Evolutionary conservation across 2,888 invertebrate genomes (phyloP), one percentile per base, ranked within the genome.

Genomic region (Melolontha melolontha): DNA sequence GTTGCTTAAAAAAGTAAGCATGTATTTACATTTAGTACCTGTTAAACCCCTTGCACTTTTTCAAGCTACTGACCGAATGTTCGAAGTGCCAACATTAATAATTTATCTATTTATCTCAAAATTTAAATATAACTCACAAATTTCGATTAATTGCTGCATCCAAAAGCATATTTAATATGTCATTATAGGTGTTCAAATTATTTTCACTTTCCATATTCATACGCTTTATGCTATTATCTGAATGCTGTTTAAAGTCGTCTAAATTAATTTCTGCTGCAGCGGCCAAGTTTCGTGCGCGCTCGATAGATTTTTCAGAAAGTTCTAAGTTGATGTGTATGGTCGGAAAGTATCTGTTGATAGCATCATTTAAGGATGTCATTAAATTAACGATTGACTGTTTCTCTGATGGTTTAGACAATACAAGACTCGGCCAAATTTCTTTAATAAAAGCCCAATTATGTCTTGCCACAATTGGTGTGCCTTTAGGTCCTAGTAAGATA

Each of bases 401-500:
- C 79, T 97, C 96, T 1, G 94, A 94, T 54, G 94, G 90, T 71
- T 91, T 90, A 0, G 94, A 91, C 67, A 87, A 86, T 0, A 95
- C 85, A 16, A 97, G 79, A 1, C 92, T 89, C 0, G 94, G 92
- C 95, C 96, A 96, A 0, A 96, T 80, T 27, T 87, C 83, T 42
- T 86, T 82, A 14, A 92, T 84, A 2, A 90, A 86, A 6, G 88
- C 85, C 95, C 95, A 97, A 79, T 94, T 91, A 71, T 91, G 90
- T 75, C 91, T 88, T 8, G 90, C 87, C 1, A 91, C 82, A 6
- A 95, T 82, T 0, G 91, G 88, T 2, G 87, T 86, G 8, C 85
- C 83, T 76, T 90, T 88, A 0, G 90, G 89, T 0, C 92, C 91
- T 67, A 92, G 81, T 73, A 96, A 84, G 65, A 95, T 86, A 81